Conservation (phyloP, 2,888 invertebrate species). For the Rosalia funebris region DNA sequence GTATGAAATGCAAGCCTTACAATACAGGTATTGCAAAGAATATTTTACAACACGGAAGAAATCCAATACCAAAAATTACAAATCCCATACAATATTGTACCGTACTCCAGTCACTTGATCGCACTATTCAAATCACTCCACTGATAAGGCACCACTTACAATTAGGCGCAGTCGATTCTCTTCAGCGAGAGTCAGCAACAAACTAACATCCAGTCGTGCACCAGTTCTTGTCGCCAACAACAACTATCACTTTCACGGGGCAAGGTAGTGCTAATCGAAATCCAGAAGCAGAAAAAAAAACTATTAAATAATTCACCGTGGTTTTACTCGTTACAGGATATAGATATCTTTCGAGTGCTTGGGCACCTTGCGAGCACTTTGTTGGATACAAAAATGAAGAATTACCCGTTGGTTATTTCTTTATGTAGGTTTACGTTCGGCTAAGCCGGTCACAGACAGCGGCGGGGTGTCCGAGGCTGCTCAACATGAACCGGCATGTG, state of each 20-base stretch:
- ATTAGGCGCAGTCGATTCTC: neutral
- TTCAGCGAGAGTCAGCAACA: slow-evolving; percentile 15
- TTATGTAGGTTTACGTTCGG: slow-evolving; percentile 26
- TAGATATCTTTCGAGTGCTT: slow-evolving; percentile 8
- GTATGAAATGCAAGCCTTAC: too few relatives aligned
- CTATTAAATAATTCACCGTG: slow-evolving; percentile 34
- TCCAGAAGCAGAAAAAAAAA: slow-evolving; percentile 26
- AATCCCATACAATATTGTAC: slow-evolving; percentile 11
- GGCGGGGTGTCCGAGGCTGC: slow-evolving; percentile 1
- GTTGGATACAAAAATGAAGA: slow-evolving; percentile 16
- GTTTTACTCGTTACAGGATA: slow-evolving; percentile 4
- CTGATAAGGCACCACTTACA: slow-evolving; percentile 20
- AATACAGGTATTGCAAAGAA: too few relatives aligned
- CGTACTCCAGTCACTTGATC: slow-evolving; percentile 10
- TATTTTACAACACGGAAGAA: slow-evolving; percentile 5
- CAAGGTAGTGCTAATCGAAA: slow-evolving; percentile 19
- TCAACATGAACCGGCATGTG: too few relatives aligned
- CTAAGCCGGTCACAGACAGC: slow-evolving; percentile 5
- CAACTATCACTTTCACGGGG: slow-evolving; percentile 25
- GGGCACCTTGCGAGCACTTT: slow-evolving; percentile 10
- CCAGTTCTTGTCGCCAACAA: slow-evolving; percentile 2
- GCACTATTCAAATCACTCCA: slow-evolving; percentile 2
- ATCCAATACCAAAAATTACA: neutral
- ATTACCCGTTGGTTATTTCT: slow-evolving; percentile 18
- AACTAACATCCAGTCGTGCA: slow-evolving; percentile 21